Evolutionary conservation across 2,888 invertebrate species (phyloP), one percentile per base, ranked within the genome.

Genomic region (Plusia festucae): DNA sequence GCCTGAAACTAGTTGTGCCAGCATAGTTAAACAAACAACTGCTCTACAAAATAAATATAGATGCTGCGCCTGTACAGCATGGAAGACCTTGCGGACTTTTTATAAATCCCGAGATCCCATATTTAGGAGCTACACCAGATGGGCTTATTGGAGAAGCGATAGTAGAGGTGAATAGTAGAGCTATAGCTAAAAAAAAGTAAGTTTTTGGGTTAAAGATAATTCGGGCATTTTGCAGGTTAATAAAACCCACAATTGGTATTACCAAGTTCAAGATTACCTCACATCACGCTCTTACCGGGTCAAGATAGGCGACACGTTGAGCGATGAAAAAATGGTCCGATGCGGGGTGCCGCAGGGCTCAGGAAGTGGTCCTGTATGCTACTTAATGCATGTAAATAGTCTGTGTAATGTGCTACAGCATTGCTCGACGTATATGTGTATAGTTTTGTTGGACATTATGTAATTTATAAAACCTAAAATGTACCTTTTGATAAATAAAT

Each of bases 41-140:
- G 13, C 27, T 57, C 15, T 49, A 49, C 16, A 58, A 58, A 18
- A 53, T 3, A 16, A 16, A 30, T 6, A 16, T 30, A 18, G 20
- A 51, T 49, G 16, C 20, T 34, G 9, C 18, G 22, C 16, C 60
- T 20, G 0, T 65, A 51, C 40, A 40, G 0, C 52, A 58, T 15
- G 56, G 61, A 5, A 49, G n/a, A 51, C 60, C 60, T n/a, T 66
- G 65, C 9, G 60, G 60, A 1, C 51, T 60, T 32, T 60, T 65
- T 52, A 59, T 60, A 8, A 60, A 65, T 7, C 13, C 53, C 11
- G 51, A 60, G 0, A 54, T 54, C 1, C 51, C 51, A 9, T 65
- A 51, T 60, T 13, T 65, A n/a, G 65, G 52, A 11, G 55, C 56
- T 15, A 52, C 55, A 20, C 65, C 55, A 15, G 55, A 60, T 56